Percentiles rank a stretch among this genome's conserved stretches.
Conservation (phyloP, 2,113 vertebrate genomes). For the Progne subis region DNA sequence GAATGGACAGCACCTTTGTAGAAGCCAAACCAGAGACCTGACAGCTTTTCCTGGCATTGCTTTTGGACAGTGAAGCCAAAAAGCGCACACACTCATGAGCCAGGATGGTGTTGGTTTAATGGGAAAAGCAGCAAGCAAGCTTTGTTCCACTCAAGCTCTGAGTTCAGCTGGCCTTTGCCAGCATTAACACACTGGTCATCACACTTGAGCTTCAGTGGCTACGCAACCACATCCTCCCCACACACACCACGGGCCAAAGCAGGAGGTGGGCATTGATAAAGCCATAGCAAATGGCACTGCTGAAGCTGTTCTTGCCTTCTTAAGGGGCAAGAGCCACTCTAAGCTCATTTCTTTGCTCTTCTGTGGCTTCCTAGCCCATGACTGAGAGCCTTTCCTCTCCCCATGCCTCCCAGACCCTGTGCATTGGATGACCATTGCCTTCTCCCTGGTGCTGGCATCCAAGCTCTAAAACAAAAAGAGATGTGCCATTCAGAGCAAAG, state of each 20-base stretch:
- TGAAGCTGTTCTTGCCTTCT: neutral
- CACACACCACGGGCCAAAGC: neutral
- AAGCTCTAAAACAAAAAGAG: neutral
- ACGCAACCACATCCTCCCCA: fast-evolving
- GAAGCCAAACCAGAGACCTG: neutral
- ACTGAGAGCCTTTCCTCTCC: neutral
- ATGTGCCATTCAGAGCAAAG: neutral
- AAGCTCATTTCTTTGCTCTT: neutral
- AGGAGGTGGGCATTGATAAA: neutral
- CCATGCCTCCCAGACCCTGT: neutral
- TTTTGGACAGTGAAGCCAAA: neutral
- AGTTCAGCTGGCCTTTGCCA: neutral
- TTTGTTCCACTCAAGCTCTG: neutral
- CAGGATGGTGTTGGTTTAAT: neutral
- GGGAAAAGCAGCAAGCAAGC: neutral
- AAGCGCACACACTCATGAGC: fast-evolving
- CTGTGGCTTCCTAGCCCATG: neutral
- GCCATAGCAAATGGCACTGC: neutral
- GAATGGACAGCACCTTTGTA: neutral
- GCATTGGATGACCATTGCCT: neutral
- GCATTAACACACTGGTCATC: neutral
- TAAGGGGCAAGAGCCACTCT: neutral
- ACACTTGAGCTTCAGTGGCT: neutral
- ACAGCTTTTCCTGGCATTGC: neutral
- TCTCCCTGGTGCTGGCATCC: neutral